Conservation (phyloP, 2,888 invertebrate species). For the Lepidocyrtinus sp. region DNA sequence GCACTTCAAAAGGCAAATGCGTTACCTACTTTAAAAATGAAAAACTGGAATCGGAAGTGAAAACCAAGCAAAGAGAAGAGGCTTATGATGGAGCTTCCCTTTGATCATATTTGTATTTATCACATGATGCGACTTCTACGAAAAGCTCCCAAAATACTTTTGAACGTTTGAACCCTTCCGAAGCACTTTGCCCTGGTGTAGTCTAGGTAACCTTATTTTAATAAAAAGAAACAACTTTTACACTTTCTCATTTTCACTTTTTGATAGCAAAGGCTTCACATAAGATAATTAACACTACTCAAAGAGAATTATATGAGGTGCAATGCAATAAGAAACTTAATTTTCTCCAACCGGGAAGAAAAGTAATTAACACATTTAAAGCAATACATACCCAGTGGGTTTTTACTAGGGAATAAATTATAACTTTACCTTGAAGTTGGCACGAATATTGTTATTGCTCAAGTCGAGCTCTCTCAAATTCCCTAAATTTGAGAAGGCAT, state of each 20-base stretch:
- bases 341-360: neutral
- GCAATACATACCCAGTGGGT: neutral
- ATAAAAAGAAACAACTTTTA: constrained; percentile 3
- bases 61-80: no score
- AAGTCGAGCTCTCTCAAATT: constrained; percentile 83
- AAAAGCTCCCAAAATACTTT: no score
- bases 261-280: neutral
- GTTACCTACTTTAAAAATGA: no score
- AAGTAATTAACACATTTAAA: neutral
- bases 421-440: constrained; percentile 80
- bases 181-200: no score
- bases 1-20: no score
- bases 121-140: no score
- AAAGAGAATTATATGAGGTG: neutral
- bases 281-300: neutral
- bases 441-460: constrained; percentile 84
- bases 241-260: constrained; percentile 1
- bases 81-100: no score
- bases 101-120: no score
- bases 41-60: no score
- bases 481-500: constrained; percentile 87
- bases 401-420: neutral
- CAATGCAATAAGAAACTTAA: neutral
- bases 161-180: no score
- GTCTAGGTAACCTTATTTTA: constrained; percentile 7